Conservation (phyloP, 1,140 invertebrate species). For the Nymphalis io region DNA sequence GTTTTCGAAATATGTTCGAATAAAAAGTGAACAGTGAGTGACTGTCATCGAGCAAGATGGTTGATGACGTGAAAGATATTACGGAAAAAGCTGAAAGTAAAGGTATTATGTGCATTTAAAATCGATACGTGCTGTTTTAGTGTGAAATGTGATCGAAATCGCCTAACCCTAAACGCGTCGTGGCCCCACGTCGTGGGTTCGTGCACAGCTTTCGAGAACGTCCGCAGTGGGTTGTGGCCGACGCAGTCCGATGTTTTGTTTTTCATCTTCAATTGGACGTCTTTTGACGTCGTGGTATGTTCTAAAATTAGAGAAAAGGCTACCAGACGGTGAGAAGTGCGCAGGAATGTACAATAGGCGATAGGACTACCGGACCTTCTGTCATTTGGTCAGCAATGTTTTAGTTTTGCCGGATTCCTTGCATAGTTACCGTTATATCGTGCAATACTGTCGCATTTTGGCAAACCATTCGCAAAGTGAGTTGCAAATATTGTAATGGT, state of each 20-base stretch:
- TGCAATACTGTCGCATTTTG: slow-evolving; percentile 25
- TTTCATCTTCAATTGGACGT: slow-evolving; percentile 74
- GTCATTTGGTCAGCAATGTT: slow-evolving; percentile 51
- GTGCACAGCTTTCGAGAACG: slow-evolving; percentile 73
- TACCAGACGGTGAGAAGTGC: slow-evolving; percentile 60
- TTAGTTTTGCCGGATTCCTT: slow-evolving; percentile 48
- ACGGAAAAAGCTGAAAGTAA: slow-evolving; percentile 78
- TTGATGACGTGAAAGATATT: slow-evolving; percentile 79
- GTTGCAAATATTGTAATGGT: slow-evolving; percentile 17
- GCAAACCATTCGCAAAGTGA: neutral
- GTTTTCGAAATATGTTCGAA: slow-evolving; percentile 80
- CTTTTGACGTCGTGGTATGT: slow-evolving; percentile 77
- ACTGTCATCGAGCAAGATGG: slow-evolving; percentile 79
- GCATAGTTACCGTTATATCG: slow-evolving; percentile 54
- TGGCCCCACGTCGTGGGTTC: slow-evolving; percentile 76
- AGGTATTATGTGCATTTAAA: slow-evolving; percentile 77
- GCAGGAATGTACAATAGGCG: slow-evolving; percentile 63
- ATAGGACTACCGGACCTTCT: slow-evolving; percentile 46
- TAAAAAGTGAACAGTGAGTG: slow-evolving; percentile 78
- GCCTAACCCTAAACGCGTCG: slow-evolving; percentile 78
- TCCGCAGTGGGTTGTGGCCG: slow-evolving; percentile 67
- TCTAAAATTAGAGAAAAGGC: slow-evolving; percentile 74
- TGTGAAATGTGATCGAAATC: slow-evolving; percentile 76
- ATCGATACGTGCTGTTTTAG: slow-evolving; percentile 73
- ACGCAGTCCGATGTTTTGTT: slow-evolving; percentile 73